These are phyloP conservation scores for Aphelocoma californica DNA, from an alignment of 2,797 vertebrate genomes.

Conservation along the genomic window DNA sequence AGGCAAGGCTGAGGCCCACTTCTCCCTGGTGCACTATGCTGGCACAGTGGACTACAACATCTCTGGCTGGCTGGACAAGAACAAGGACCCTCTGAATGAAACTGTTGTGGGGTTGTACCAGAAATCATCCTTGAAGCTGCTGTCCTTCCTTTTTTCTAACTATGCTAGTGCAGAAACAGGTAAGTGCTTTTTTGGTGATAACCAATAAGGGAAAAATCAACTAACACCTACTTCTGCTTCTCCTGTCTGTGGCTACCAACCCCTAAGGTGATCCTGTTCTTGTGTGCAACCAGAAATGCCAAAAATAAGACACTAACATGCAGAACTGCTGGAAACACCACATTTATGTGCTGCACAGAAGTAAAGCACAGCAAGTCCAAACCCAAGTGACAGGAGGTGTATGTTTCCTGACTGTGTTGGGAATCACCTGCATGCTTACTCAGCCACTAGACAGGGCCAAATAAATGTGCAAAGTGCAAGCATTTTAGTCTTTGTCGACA, in stretches of 20 bases:
- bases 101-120: slow-evolving; percentile 83
- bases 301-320: not conserved
- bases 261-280: not conserved
- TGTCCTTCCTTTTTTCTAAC: slow-evolving; percentile 78
- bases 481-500: not conserved
- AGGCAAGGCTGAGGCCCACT: slow-evolving; percentile 88
- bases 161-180: slow-evolving; percentile 63
- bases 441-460: not conserved
- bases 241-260: not conserved
- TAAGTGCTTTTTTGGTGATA: not conserved
- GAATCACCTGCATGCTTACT: not conserved
- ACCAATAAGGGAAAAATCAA: not conserved
- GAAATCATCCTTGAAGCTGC: slow-evolving; percentile 82
- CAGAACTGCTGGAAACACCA: not conserved
- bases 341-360: not conserved
- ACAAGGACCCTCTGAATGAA: slow-evolving; percentile 90
- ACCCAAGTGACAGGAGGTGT: not conserved
- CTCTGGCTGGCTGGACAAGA: slow-evolving; percentile 81
- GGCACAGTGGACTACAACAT: slow-evolving; percentile 90
- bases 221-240: not conserved
- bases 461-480: not conserved
- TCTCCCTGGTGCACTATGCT: slow-evolving; percentile 83
- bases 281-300: not conserved
- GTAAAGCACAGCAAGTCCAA: not conserved
- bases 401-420: not conserved